phyloP scores from a whole-genome alignment of 2,113 vertebrate genomes.

The Caretta caretta region DNA sequence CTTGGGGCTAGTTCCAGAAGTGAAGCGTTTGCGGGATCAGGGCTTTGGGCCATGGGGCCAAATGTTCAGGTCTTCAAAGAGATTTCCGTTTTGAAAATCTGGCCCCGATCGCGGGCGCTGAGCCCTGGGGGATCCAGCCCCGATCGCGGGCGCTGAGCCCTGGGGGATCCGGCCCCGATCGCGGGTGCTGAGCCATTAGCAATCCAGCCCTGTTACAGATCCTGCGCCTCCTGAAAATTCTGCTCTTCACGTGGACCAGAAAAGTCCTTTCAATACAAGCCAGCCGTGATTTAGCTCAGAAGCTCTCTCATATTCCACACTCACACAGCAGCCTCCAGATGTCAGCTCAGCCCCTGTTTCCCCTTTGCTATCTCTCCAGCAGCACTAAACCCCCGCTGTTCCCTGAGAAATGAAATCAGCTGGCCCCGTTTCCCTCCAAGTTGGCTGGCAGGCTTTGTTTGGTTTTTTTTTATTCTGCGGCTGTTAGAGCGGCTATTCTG shows the following conservation, averaged over 20 bases:
- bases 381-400: accelerated
- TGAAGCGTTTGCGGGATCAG: background rate
- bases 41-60: background rate
- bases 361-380: background rate
- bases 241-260: accelerated
- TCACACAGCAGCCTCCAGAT: accelerated
- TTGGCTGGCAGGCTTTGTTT: background rate
- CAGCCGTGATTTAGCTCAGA: accelerated
- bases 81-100: background rate
- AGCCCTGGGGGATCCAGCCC: background rate
- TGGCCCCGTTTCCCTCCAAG: accelerated
- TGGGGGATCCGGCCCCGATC: background rate
- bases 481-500: slow-evolving; percentile 7
- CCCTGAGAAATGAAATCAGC: background rate
- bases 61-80: background rate
- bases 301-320: background rate
- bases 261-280: accelerated
- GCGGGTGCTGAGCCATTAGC: background rate
- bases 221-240: background rate
- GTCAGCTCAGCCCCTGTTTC: accelerated
- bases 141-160: background rate
- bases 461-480: background rate
- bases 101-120: background rate
- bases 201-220: background rate
- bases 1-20: background rate